These are phyloP conservation scores for Lophotis ruficrista DNA, from an alignment of 2,113 vertebrate species.

Conservation along the genomic window DNA sequence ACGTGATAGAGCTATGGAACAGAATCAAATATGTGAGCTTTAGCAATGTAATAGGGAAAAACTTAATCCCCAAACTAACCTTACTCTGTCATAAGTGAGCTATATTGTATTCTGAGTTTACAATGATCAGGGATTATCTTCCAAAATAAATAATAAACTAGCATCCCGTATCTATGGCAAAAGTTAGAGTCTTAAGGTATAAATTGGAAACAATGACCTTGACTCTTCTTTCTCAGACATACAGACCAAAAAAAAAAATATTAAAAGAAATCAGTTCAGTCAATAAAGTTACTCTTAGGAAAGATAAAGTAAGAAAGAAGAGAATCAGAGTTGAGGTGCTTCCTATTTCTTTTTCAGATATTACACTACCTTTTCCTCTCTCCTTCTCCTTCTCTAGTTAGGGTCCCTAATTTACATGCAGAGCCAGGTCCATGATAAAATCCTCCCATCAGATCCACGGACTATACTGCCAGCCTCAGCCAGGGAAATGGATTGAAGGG, in stretches of 20 bases:
- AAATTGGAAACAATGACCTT: constrained; percentile 11
- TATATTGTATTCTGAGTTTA: neutral
- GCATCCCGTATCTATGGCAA: neutral
- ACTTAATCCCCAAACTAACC: constrained; percentile 9
- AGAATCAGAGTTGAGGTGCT: neutral
- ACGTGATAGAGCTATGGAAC: neutral
- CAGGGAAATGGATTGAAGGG: neutral
- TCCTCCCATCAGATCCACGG: neutral
- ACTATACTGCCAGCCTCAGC: neutral
- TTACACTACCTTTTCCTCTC: neutral
- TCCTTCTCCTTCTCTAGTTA: neutral
- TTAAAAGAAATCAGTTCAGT: neutral
- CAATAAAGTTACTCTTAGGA: neutral
- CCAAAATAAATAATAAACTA: constrained; percentile 26
- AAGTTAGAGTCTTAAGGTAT: neutral
- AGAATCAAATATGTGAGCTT: neutral
- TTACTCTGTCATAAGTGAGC: neutral
- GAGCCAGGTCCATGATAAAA: neutral
- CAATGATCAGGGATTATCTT: constrained; percentile 13
- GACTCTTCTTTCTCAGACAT: neutral
- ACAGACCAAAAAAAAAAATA: neutral
- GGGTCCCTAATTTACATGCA: constrained; percentile 22
- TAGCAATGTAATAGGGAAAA: neutral
- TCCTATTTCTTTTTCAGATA: neutral
- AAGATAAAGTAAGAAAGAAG: neutral